These are phyloP conservation scores for Erethizon dorsatum DNA, from an alignment of 2,797 vertebrate species.

Conservation along the genomic window DNA sequence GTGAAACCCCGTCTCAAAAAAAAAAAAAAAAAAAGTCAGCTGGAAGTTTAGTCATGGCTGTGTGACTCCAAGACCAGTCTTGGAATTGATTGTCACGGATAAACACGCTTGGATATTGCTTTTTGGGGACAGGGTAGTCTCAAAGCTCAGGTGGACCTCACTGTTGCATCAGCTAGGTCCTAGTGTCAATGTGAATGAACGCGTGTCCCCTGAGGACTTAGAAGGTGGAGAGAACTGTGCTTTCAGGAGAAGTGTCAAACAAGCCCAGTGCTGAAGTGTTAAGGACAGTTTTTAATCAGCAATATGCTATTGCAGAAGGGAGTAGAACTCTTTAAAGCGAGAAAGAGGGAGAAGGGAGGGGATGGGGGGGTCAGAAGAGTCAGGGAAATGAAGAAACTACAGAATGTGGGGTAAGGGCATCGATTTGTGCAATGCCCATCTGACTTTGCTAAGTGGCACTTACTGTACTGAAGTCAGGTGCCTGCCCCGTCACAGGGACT, in stretches of 20 bases:
- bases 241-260: background rate
- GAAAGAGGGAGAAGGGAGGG: background rate
- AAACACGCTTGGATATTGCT: background rate
- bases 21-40: background rate
- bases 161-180: background rate
- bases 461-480: background rate
- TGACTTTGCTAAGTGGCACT: background rate
- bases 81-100: background rate
- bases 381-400: background rate
- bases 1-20: no score
- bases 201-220: background rate
- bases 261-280: background rate
- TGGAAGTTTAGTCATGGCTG: background rate
- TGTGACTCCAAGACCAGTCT: background rate
- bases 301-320: background rate
- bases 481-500: background rate
- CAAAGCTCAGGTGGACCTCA: background rate
- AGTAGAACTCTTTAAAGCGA: background rate
- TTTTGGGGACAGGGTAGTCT: background rate
- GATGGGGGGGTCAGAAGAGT: background rate
- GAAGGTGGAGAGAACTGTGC: background rate
- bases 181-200: background rate
- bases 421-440: background rate
- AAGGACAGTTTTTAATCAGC: background rate
- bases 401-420: no score